A percentile compares a stretch with the other conserved stretches of the same genome.
Conservation (phyloP, 2,888 invertebrate species). For the Resseliella maxima region DNA sequence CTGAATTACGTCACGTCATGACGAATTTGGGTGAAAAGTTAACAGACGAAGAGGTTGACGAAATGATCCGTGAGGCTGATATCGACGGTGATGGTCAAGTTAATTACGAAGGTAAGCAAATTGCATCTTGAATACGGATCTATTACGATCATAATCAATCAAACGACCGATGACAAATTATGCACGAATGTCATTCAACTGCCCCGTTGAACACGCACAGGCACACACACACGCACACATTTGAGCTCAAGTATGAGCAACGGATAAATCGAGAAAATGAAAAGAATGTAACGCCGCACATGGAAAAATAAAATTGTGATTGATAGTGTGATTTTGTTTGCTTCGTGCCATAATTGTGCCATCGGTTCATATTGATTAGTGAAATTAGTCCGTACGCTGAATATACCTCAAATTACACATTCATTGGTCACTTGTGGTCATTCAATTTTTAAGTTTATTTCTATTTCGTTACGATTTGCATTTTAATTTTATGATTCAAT, state of each 20-base stretch:
- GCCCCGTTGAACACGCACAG: too few species aligned
- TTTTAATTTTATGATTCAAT: neutral
- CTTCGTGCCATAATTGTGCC: neutral
- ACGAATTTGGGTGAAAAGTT: constrained; percentile 99
- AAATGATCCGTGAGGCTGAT: constrained; percentile 99
- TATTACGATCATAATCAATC: too few species aligned
- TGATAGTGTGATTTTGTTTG: too few species aligned
- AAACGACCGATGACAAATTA: neutral
- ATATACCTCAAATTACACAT: neutral
- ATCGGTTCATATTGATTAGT: neutral
- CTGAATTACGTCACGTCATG: constrained; percentile 99
- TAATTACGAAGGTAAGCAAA: constrained; percentile 66
- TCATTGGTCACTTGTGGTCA: constrained; percentile 34
- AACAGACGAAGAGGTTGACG: constrained; percentile 99
- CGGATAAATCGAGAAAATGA: too few species aligned
- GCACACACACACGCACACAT: too few species aligned
- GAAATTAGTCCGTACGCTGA: neutral
- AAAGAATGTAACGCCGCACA: too few species aligned
- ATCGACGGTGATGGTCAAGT: constrained; percentile 99
- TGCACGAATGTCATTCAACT: too few species aligned
- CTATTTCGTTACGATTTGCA: neutral
- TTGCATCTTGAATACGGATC: neutral
- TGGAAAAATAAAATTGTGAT: too few species aligned
- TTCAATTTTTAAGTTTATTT: neutral
- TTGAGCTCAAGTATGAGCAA: too few species aligned